phyloP scores from a whole-genome alignment of 1,140 invertebrate genomes.

The Pemphigus obesinymphae region DNA sequence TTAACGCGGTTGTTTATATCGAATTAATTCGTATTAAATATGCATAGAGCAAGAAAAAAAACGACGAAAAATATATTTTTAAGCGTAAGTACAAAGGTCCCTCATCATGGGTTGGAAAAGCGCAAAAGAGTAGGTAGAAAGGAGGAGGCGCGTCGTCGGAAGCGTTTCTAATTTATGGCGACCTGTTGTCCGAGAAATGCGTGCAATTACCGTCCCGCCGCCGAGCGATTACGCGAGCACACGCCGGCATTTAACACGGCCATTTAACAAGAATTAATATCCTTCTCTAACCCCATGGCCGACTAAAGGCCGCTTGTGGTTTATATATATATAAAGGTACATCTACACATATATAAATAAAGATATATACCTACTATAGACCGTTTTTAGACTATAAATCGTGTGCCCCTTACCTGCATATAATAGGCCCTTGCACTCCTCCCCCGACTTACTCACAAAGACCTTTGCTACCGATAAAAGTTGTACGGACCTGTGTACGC shows the following conservation, averaged over 20 bases:
- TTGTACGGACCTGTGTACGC: not conserved
- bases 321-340: not conserved
- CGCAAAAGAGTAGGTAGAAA: not conserved
- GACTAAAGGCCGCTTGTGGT: not conserved
- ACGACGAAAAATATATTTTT: not conserved
- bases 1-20: too few species aligned
- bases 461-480: not conserved
- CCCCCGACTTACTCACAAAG: not conserved
- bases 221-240: constrained; percentile 28
- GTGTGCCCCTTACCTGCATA: not conserved
- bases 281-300: constrained; percentile 2
- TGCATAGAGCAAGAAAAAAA: not conserved
- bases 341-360: too few species aligned
- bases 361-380: not conserved
- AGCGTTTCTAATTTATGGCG: constrained; percentile 37
- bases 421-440: not conserved
- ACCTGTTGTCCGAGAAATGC: constrained; percentile 41
- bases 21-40: too few species aligned
- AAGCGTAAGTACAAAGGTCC: not conserved
- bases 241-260: constrained; percentile 36
- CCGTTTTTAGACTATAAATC: not conserved
- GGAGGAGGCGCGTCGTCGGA: not conserved
- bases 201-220: constrained; percentile 33
- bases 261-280: constrained; percentile 41
- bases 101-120: not conserved